Conservation (phyloP, 2,113 vertebrate genomes). For the Equus przewalskii region DNA sequence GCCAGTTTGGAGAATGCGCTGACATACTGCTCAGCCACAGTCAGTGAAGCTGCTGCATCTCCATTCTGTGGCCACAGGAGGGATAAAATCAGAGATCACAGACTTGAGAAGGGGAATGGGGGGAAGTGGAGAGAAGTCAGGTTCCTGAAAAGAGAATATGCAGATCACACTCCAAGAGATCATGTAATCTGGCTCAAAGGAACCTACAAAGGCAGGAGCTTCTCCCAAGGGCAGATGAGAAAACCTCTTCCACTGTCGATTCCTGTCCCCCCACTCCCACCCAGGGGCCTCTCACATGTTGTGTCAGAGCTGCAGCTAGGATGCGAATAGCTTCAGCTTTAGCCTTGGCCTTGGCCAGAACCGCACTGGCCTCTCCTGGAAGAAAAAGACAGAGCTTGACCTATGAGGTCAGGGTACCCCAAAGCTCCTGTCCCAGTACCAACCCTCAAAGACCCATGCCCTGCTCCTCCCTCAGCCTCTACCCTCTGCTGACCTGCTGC, state of each 20-base stretch:
- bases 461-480: not conserved
- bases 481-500: slow-evolving; percentile 90
- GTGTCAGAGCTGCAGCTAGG: slow-evolving; percentile 92
- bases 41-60: slow-evolving; percentile 93
- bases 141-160: not conserved
- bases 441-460: not conserved
- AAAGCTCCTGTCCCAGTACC: not conserved
- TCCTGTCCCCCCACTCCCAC: not conserved
- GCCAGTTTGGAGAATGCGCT: slow-evolving; percentile 96
- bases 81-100: slow-evolving; percentile 54
- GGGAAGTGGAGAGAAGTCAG: not conserved
- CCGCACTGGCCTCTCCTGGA: slow-evolving; percentile 95
- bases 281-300: slow-evolving; percentile 88
- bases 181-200: not conserved
- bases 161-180: not conserved
- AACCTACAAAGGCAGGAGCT: not conserved
- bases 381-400: not conserved
- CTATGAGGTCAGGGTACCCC: not conserved
- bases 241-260: not conserved
- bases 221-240: not conserved
- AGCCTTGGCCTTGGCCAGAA: slow-evolving; percentile 95
- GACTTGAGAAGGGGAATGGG: not conserved
- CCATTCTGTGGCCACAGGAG: slow-evolving; percentile 90
- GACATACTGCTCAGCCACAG: slow-evolving; percentile 96
- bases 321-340: slow-evolving; percentile 95